These are phyloP conservation scores for Aplysia californica DNA, from an alignment of 1,140 invertebrate genomes.

Conservation along the genomic window DNA sequence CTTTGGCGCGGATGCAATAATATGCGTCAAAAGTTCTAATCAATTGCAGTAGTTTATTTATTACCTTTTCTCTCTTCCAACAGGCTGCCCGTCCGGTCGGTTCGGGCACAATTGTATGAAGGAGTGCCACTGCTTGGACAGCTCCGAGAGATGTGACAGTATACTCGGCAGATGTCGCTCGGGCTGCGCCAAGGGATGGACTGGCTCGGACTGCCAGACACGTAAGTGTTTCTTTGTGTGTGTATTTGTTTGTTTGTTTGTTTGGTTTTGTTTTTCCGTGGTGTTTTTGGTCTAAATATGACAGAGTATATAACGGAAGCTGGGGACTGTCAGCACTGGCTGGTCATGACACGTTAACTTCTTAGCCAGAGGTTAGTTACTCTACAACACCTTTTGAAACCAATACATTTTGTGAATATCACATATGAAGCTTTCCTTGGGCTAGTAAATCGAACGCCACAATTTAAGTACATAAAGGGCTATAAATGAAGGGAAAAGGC, in stretches of 20 bases:
- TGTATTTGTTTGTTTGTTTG: too few species aligned
- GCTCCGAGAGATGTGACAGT: constrained; percentile 51
- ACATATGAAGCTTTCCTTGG: too few species aligned
- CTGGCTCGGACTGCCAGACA: constrained; percentile 55
- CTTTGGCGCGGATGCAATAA: not conserved
- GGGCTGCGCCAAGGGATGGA: constrained; percentile 55
- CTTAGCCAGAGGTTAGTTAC: not conserved
- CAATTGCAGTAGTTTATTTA: not conserved
- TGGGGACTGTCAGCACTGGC: not conserved
- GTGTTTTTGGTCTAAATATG: not conserved
- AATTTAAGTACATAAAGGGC: too few species aligned
- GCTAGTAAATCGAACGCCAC: too few species aligned
- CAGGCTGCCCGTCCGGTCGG: constrained; percentile 53
- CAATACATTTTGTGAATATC: too few species aligned
- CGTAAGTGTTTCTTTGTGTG: constrained; percentile 43
- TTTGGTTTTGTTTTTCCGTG: not conserved
- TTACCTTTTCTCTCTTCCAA: not conserved
- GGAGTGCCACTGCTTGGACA: constrained; percentile 56
- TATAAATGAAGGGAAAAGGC: too few species aligned
- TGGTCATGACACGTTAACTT: not conserved
- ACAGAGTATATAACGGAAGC: not conserved
- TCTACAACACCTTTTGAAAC: too few species aligned
- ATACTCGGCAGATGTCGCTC: constrained; percentile 54
- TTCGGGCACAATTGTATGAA: constrained; percentile 58
- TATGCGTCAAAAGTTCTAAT: not conserved